A percentile compares a stretch with the other conserved stretches of the same genome.
phyloP scores from a whole-genome alignment of 2,113 vertebrate species.

The Semnornis frantzii region DNA sequence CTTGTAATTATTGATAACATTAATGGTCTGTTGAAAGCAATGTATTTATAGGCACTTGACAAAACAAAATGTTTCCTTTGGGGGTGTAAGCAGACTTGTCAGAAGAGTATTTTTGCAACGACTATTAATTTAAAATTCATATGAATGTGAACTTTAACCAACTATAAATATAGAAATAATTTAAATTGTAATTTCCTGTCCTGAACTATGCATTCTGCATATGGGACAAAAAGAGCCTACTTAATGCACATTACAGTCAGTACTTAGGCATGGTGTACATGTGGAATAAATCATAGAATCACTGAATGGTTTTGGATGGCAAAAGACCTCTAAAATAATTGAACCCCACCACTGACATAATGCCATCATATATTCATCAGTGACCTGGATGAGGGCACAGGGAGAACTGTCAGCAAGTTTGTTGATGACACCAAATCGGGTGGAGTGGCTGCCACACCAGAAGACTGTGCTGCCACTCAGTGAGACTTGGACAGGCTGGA shows the following conservation, averaged over 20 bases:
- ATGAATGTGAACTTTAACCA: not conserved
- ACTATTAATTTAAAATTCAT: not conserved
- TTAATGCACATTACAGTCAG: not conserved
- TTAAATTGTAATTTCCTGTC: not conserved
- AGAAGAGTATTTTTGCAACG: not conserved
- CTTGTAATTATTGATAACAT: not conserved
- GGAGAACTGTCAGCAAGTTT: too few relatives aligned
- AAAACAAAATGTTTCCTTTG: not conserved
- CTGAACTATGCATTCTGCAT: not conserved
- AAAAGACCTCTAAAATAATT: too few relatives aligned
- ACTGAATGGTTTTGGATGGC: too few relatives aligned
- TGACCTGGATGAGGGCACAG: too few relatives aligned
- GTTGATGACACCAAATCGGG: too few relatives aligned
- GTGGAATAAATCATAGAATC: not conserved
- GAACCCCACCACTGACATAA: too few relatives aligned
- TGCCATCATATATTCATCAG: too few relatives aligned
- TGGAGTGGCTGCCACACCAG: too few relatives aligned
- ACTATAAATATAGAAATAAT: not conserved
- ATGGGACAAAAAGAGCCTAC: not conserved
- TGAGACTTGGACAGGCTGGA: too few relatives aligned
- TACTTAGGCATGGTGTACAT: rapidly evolving
- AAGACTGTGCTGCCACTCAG: too few relatives aligned
- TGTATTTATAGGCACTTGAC: not conserved
- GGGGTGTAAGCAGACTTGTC: not conserved
- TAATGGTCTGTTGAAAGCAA: not conserved